phyloP scores from a whole-genome alignment of 2,113 vertebrate genomes.

The Scatophagus argus region DNA sequence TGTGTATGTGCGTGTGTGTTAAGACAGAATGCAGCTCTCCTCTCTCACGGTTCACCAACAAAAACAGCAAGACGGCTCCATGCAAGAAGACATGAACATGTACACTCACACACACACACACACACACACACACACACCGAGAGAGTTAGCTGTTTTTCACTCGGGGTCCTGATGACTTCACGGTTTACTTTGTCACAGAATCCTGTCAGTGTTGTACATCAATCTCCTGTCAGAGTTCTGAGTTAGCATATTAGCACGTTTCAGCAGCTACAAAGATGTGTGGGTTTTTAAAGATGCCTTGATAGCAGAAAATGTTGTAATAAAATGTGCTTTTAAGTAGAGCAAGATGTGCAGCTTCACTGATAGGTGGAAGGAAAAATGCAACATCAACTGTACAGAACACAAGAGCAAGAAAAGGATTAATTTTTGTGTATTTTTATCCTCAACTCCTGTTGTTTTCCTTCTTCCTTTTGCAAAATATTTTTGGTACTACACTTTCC shows the following conservation, averaged over 20 bases:
- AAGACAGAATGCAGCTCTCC: constrained; percentile 14
- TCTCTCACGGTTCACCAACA: constrained; percentile 50
- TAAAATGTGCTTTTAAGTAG: constrained; percentile 44
- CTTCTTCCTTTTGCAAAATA: too few species aligned
- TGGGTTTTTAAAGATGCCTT: constrained; percentile 29
- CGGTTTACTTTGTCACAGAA: constrained; percentile 57
- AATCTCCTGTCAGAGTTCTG: constrained; percentile 34
- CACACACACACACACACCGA: background rate
- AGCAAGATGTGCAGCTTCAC: constrained; percentile 42
- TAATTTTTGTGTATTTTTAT: too few species aligned
- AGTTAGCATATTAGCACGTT: background rate
- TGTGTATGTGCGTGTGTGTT: constrained; percentile 16
- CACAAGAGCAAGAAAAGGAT: background rate
- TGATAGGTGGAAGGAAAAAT: constrained; percentile 20
- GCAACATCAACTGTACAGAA: constrained; percentile 18
- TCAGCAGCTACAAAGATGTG: constrained; percentile 31
- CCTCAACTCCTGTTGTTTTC: too few species aligned
- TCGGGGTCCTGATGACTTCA: constrained; percentile 47
- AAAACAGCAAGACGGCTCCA: constrained; percentile 13
- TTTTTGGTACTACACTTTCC: too few species aligned
- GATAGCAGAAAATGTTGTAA: constrained; percentile 17
- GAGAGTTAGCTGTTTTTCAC: constrained; percentile 31
- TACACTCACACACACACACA: background rate
- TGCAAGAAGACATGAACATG: background rate
- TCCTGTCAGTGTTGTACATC: constrained; percentile 29